Evolutionary conservation across 2,113 vertebrate genomes (phyloP), one percentile per base, ranked within the genome.

Genomic region (Ceyx melanurus): DNA sequence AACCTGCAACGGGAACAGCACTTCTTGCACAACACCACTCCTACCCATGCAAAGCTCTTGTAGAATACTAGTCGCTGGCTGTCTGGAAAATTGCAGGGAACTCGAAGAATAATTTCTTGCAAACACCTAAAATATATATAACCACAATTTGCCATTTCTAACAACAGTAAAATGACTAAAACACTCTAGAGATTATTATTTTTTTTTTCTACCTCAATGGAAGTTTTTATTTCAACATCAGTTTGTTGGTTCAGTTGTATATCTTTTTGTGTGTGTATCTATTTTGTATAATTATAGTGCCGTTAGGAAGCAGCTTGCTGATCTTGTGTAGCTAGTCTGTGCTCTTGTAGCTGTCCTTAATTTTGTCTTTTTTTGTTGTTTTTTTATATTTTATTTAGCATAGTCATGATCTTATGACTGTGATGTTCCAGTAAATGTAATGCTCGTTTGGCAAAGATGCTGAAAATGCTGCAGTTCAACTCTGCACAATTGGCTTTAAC

Each of bases 291-390:
- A 97, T 97, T 96, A 82, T 96, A 97, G 97, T 95, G 94, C 96
- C 51, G 57, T 90, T 97, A 97, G 97, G 97, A 97, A 98, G 97
- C 97, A 98, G 98, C 98, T 98, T 98, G 98, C 98, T 98, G 98
- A 98, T 97, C 94, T 97, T 97, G 97, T 98, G 97, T 98, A 98
- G 98, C 98, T 98, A 97, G 98, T 98, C 90, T 98, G 98, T 98
- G 97, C 98, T 98, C 97, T 95, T 97, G 97, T 98, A 98, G 97
- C 97, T 98, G 98, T 98, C 97, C 97, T 98, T 98, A 98, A 98
- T 97, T 98, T 97, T 98, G 97, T 98, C 97, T 96, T 97, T 97
- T 97, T 97, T 97, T 97, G 97, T 97, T 82, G 37, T 37, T 85
- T 72, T 56, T 33, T 11, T 75, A 70, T 53, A 89, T 97, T 97